Percentiles rank a stretch among this genome's conserved stretches.
These are phyloP conservation scores for Ranitomeya imitator DNA, from an alignment of 2,113 vertebrate genomes.

Conservation along the genomic window DNA sequence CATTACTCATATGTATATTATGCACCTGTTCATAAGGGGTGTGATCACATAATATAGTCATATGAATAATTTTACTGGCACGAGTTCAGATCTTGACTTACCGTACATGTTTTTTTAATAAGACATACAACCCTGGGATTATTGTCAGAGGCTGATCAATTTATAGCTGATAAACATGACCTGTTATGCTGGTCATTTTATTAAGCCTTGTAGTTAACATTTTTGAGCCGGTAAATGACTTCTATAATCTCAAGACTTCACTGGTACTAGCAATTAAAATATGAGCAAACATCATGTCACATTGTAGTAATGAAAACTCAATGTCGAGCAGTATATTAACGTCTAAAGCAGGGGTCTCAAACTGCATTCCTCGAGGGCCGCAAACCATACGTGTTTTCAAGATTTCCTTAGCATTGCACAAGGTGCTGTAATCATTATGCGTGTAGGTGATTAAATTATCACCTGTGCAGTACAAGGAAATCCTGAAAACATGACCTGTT, in stretches of 20 bases:
- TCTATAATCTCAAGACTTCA: neutral
- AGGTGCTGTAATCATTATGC: no score
- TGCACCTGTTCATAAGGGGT: neutral
- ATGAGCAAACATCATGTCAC: neutral
- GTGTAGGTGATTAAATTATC: no score
- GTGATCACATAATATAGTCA: neutral
- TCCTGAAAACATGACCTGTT: no score
- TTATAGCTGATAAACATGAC: neutral
- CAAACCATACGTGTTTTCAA: no score
- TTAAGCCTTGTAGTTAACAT: neutral
- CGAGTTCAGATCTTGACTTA: neutral
- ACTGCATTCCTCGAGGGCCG: no score
- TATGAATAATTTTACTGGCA: neutral
- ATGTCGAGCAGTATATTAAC: neutral
- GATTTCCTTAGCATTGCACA: no score
- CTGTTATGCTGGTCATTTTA: neutral
- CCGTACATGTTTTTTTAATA: neutral
- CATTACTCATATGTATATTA: constrained; percentile 8
- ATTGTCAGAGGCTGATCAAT: neutral
- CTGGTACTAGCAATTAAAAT: neutral
- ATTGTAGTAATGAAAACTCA: neutral
- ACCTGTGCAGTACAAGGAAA: no score
- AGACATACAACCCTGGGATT: neutral
- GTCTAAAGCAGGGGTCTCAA: neutral
- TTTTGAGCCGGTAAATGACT: neutral